Base-by-base conservation (phyloP, 2,113 vertebrate genomes). In the Campylorhamphus procurvoides region DNA sequence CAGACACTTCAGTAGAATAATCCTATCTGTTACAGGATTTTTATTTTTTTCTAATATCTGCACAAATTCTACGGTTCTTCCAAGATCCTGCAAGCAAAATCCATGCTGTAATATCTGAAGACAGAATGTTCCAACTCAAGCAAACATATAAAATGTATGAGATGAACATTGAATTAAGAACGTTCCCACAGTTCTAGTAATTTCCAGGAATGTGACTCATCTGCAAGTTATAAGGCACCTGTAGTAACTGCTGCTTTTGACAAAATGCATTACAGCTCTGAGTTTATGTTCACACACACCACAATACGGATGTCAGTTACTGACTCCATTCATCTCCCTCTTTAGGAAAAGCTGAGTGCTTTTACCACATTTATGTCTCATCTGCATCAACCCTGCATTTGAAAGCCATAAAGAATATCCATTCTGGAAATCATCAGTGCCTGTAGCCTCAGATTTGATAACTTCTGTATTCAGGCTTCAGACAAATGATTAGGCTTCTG, bases 201-300 rank as follows among this genome's bases (percentile, higher is more conserved):
- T 93, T 75, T 93, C 29, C 52, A 94, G 83, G 62, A 90, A 42
- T 35, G 14, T 90, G 89, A 75, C 47, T 95, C 90, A 92, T 94
- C 88, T 87, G 13, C 79, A 90, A 92, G 83, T 89, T 93, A 81
- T 33, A 89, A 94, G 83, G 73, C 90, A 95, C 76, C 83, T 95
- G 88, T 90, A 71, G 64, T 68, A 93, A 86, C 55, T 94, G 93
- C 92, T 96, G 85, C 64, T 89, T 68, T 79, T 84, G 85, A 68
- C 90, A 95, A 86, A 94, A 96, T 22, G 46, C 47, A 59, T 60
- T 59, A 37, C 77, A 92, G 79, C n/a, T 90, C 63, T 63, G 28
- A 28, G 6, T 76, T 96, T 67, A 31, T 79, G 27, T 50, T 93
- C 67, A 27, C 12, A 33, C 25, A 64, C 25, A 29, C 14, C 33